Evolutionary conservation across 2,113 vertebrate genomes (phyloP), one percentile per base, ranked within the genome.

Genomic region (Sporophila hypoxantha): DNA sequence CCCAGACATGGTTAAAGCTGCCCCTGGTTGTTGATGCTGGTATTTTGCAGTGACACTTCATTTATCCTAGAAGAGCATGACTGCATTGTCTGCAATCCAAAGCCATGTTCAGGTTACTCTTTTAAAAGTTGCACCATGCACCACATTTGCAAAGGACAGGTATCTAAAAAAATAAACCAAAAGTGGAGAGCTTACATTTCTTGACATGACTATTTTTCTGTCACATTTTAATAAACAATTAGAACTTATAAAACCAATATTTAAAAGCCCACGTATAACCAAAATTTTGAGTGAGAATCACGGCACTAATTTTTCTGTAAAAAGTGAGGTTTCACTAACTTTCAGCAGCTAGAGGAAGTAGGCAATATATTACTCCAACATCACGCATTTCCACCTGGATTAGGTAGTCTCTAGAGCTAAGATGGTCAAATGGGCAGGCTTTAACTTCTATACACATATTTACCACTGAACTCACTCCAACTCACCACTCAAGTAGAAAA

Each of bases 31-130:
- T 85, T 71, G 68, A 80, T 62, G 52, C 86, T 93, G 88, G 76
- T 80, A 78, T 93, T 95, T 73, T 91, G 62, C 78, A 87, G 18
- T 60, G 86, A 78, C 73, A 85, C 78, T 87, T 94, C 92, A 92
- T 91, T 83, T 87, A 91, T 88, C 81, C 34, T 71, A 21, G 84
- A 81, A 55, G 53, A 77, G 12, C 49, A 47, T 14, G 55, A 78
- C 76, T 85, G 71, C 46, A 77, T 55, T 86, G 56, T 85, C 57
- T 87, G 55, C 52, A 80, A 75, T 56, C 41, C 55, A 68, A 89
- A 85, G 59, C n/a, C 30, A 39, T 32, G 36, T 59, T 91, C 76
- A 90, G n/a, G 26, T 41, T 81, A 42, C 34, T 27, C 22, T 74
- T 85, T 67, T 56, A 41, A 84, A 82, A 69, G 22, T n/a, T 73